phyloP scores from a whole-genome alignment of 2,113 vertebrate genomes.

The Oreotrochilus melanogaster region DNA sequence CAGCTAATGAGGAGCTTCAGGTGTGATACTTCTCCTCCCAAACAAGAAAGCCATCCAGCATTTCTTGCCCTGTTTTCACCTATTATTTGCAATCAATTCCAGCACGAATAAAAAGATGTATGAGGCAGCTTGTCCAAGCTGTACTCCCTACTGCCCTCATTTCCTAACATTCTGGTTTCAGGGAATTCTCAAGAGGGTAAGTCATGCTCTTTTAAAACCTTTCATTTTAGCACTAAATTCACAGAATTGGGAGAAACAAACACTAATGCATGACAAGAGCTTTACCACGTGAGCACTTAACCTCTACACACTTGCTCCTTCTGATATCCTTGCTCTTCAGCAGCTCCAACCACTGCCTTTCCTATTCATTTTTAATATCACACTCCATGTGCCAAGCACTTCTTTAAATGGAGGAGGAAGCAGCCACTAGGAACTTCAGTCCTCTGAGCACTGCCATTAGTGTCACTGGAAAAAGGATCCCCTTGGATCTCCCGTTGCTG shows the following conservation, averaged over 20 bases:
- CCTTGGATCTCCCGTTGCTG: not conserved
- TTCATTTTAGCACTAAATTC: not conserved
- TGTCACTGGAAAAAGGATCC: not conserved
- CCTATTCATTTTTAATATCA: not conserved
- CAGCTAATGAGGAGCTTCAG: not conserved
- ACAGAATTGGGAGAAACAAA: not conserved
- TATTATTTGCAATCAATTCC: not conserved
- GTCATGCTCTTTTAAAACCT: not conserved
- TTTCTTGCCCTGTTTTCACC: not conserved
- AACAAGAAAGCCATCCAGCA: not conserved
- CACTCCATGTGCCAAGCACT: not conserved
- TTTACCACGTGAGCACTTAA: not conserved
- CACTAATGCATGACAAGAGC: accelerated
- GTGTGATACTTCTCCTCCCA: not conserved
- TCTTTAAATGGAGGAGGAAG: not conserved
- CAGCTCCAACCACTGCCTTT: not conserved
- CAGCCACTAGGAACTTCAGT: not conserved
- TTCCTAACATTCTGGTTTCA: not conserved
- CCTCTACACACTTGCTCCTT: not conserved
- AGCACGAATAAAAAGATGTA: not conserved
- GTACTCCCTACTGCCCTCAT: not conserved
- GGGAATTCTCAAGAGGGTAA: not conserved
- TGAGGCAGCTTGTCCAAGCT: not conserved
- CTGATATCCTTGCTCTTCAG: not conserved
- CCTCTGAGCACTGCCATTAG: not conserved